Percentiles rank a stretch among this genome's conserved stretches.
phyloP scores from a whole-genome alignment of 2,113 vertebrate genomes.

The Oenanthe melanoleuca region DNA sequence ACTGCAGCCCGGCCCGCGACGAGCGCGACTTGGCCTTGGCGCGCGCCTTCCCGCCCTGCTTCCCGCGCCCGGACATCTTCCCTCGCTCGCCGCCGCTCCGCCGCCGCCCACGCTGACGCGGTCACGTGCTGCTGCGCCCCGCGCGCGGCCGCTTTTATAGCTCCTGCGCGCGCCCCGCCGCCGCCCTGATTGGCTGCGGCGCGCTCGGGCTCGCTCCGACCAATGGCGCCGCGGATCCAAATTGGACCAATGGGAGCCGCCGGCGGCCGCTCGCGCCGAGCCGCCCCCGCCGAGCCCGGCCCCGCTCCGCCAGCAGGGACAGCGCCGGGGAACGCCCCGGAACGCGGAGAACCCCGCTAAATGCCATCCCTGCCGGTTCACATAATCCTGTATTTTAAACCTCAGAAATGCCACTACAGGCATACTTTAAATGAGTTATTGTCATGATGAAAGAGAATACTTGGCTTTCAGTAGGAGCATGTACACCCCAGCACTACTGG shows the following conservation, averaged over 20 bases:
- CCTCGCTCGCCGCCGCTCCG: too few species aligned
- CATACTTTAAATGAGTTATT: background rate
- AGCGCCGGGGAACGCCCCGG: rapidly evolving
- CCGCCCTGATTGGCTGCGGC: background rate
- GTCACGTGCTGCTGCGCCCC: rapidly evolving
- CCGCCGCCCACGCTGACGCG: rapidly evolving
- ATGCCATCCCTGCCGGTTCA: rapidly evolving
- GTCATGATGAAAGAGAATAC: background rate
- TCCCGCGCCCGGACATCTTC: background rate
- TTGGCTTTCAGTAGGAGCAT: background rate
- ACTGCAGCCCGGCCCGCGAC: conserved; percentile 74
- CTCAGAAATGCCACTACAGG: background rate
- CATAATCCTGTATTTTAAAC: rapidly evolving
- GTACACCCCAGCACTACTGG: rapidly evolving
- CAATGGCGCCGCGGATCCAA: conserved; percentile 57
- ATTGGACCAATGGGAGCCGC: background rate
- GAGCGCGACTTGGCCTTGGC: conserved; percentile 77
- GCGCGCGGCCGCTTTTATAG: background rate
- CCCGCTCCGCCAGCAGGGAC: rapidly evolving
- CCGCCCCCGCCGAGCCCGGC: too few species aligned
- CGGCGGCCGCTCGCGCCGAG: background rate
- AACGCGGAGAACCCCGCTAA: rapidly evolving
- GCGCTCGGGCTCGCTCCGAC: rapidly evolving
- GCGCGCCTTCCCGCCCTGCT: conserved; percentile 39
- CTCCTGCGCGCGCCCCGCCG: background rate